phyloP scores from a whole-genome alignment of 2,797 vertebrate species.

The Cuniculus paca region DNA sequence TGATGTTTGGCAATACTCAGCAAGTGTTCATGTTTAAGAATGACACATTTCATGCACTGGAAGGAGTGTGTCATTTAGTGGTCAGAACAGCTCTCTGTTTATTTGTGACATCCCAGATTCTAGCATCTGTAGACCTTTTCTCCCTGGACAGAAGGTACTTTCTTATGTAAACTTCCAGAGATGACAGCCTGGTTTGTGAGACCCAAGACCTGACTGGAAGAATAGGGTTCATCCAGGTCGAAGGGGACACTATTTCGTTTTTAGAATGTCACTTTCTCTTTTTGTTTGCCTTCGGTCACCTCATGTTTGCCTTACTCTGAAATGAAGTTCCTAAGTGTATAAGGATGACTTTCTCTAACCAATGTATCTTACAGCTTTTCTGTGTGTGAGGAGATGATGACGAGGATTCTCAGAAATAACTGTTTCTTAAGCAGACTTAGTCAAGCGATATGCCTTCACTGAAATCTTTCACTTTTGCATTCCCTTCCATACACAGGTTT shows the following conservation, averaged over 20 bases:
- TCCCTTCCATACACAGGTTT: not conserved
- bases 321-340: not conserved
- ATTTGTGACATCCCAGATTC: not conserved
- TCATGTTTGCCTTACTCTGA: not conserved
- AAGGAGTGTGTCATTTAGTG: not conserved
- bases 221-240: not conserved
- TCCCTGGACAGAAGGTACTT: not conserved
- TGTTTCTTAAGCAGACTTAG: not conserved
- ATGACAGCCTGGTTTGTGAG: not conserved
- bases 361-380: not conserved
- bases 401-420: not conserved
- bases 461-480: not conserved
- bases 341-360: conserved; percentile 5
- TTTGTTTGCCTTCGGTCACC: not conserved
- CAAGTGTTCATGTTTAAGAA: not conserved
- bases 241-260: not conserved
- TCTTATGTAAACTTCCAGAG: not conserved
- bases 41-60: not conserved
- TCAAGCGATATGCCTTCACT: not conserved
- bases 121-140: not conserved
- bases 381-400: not conserved
- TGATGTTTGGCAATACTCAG: not conserved
- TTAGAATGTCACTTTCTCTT: not conserved
- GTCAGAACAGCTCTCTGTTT: not conserved
- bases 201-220: not conserved